Percentiles rank a stretch among this genome's conserved stretches.
Evolutionary conservation across 2,113 vertebrate species (phyloP).

Genomic region (Okapia johnstoni): DNA sequence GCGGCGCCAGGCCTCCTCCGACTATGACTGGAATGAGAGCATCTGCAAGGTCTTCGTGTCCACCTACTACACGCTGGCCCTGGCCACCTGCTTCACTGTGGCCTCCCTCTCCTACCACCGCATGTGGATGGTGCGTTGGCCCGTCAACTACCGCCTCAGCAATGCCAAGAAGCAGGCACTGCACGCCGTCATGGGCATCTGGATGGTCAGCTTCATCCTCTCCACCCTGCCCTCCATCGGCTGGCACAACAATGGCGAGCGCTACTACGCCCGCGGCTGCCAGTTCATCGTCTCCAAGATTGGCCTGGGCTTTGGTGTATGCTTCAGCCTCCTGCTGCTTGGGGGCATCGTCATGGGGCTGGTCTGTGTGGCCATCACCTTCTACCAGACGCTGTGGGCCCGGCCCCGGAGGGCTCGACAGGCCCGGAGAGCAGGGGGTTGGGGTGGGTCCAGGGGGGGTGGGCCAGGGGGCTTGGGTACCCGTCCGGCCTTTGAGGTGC

Average conservation of each 20-base stretch:
- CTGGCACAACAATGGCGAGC: constrained; percentile 87
- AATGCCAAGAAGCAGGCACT: constrained; percentile 88
- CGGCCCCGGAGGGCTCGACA: constrained; percentile 77
- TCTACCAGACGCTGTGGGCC: constrained; percentile 85
- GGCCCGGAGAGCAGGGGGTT: constrained; percentile 75
- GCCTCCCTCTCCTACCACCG: constrained; percentile 87
- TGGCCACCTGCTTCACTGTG: constrained; percentile 87
- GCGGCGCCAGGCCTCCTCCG: constrained; percentile 81
- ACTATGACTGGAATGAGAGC: constrained; percentile 87
- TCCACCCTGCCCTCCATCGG: constrained; percentile 87
- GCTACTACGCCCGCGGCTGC: constrained; percentile 85
- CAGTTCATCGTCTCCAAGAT: constrained; percentile 89
- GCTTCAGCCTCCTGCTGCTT: constrained; percentile 84
- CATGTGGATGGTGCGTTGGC: constrained; percentile 90
- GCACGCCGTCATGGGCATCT: constrained; percentile 85
- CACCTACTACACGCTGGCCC: constrained; percentile 85
- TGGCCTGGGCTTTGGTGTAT: constrained; percentile 85
- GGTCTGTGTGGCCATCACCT: constrained; percentile 85
- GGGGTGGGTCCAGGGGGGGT: constrained; percentile 19
- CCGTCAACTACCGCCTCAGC: constrained; percentile 86
- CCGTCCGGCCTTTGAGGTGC: constrained; percentile 83
- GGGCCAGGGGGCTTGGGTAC: constrained; percentile 44
- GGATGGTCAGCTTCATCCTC: constrained; percentile 88
- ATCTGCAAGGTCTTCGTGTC: constrained; percentile 89
- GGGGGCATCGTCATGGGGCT: constrained; percentile 87